Conservation (phyloP, 2,797 vertebrate species). For the Cossypha niveicapilla region DNA sequence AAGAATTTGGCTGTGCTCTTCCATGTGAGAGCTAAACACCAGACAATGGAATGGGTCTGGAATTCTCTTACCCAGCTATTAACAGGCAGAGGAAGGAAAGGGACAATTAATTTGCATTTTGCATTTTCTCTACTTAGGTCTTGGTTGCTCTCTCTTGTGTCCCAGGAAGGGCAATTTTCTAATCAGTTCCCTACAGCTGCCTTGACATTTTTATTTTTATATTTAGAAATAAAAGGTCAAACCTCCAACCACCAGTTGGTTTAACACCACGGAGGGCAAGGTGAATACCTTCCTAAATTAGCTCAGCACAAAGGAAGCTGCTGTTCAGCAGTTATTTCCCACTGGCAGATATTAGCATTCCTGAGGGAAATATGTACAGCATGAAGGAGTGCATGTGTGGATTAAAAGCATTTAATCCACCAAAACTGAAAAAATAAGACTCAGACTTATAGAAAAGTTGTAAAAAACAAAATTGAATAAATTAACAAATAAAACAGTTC, state of each 20-base stretch:
- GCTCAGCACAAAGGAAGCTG: background rate
- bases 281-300: background rate
- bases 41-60: background rate
- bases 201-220: constrained; percentile 32
- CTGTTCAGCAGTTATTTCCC: background rate
- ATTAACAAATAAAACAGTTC: background rate
- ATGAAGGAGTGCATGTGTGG: background rate
- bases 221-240: constrained; percentile 42
- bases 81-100: background rate
- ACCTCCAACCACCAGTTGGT: background rate
- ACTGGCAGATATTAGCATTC: background rate
- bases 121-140: background rate
- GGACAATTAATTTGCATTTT: background rate
- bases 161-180: background rate
- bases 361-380: background rate
- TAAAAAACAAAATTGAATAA: background rate
- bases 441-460: background rate
- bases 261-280: background rate
- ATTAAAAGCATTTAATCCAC: background rate
- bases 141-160: background rate
- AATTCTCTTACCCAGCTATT: background rate
- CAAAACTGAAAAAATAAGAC: background rate
- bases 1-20: background rate
- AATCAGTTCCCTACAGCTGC: background rate
- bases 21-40: background rate